Evolutionary conservation across 2,113 vertebrate species (phyloP), one percentile per base, ranked within the genome.

Genomic region (Proterorhinus semilunaris): DNA sequence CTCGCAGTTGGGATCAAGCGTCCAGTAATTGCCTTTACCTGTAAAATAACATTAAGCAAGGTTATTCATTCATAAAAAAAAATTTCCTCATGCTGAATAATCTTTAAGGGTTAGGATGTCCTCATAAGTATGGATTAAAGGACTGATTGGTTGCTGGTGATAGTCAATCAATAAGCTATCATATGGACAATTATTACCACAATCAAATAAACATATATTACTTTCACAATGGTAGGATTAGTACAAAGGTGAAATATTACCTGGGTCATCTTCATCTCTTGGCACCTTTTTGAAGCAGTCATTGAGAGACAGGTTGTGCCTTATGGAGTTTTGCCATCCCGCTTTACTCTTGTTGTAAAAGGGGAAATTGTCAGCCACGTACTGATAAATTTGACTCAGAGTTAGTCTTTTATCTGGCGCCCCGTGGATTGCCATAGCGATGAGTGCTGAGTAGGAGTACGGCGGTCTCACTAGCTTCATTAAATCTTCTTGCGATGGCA

Each of bases 1-100:
- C 74, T 99, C 98, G 74, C 98, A 99, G 92, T 99, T 99, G 0
- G 98, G 98, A 84, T 99, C 98, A 66, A 99, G 91, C 10, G 97
- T 99, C 98, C 98, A 99, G 89, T 99, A 99, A 90, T 99, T 99
- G 27, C 98, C 98, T 81, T 99, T 99, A 65, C 98, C 98, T 93
- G 64, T 80, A 72, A 74, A 6, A 77, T 44, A 64, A 52, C 27
- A 13, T 0, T 43, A 51, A 74, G 4, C 8, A 44, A 21, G 65
- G 21, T 66, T 2, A 49, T 68, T 53, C 7, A 15, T 51, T 51
- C 49, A n/a, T n/a, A n/a, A n/a, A n/a, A n/a, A n/a, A n/a, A n/a
- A n/a, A n/a, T n/a, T n/a, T n/a, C n/a, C n/a, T n/a, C n/a, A n/a
- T n/a, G n/a, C n/a, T n/a, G n/a, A n/a, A n/a, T n/a, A n/a, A n/a